Conservation (phyloP, 2,888 invertebrate species). For the Hyposoter dolosus region DNA sequence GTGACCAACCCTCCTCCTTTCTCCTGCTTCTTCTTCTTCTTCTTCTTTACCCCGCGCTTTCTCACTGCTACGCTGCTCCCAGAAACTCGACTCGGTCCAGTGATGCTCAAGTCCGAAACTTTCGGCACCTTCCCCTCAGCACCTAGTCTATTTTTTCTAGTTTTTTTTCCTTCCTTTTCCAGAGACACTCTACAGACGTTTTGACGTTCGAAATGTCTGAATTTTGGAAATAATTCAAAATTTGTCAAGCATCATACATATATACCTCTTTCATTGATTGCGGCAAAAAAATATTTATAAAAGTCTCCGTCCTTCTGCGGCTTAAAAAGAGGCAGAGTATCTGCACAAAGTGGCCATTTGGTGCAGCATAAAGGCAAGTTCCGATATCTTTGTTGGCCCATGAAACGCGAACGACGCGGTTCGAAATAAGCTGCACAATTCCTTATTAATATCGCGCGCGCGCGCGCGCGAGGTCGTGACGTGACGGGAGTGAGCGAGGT, state of each 20-base stretch:
- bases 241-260: neutral
- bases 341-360: neutral
- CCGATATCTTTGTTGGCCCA: neutral
- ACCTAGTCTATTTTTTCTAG: neutral
- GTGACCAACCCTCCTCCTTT: conserved; percentile 80
- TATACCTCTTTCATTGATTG: too few species aligned
- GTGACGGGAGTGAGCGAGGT: neutral
- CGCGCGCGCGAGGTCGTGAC: neutral
- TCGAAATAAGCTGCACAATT: conserved; percentile 33
- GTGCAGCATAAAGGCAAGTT: neutral
- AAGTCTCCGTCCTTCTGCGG: neutral
- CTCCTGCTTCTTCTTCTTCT: conserved; percentile 73
- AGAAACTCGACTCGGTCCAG: conserved; percentile 77
- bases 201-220: neutral
- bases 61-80: conserved; percentile 35
- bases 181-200: neutral
- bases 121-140: conserved; percentile 31
- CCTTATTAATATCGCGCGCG: conserved; percentile 43
- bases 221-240: neutral
- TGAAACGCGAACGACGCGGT: neutral
- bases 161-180: neutral
- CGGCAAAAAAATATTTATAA: neutral
- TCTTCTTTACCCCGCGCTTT: conserved; percentile 46
- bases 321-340: neutral
- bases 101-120: conserved; percentile 80